Conservation (phyloP, 2,888 invertebrate species). For the Thereva nobilitata region DNA sequence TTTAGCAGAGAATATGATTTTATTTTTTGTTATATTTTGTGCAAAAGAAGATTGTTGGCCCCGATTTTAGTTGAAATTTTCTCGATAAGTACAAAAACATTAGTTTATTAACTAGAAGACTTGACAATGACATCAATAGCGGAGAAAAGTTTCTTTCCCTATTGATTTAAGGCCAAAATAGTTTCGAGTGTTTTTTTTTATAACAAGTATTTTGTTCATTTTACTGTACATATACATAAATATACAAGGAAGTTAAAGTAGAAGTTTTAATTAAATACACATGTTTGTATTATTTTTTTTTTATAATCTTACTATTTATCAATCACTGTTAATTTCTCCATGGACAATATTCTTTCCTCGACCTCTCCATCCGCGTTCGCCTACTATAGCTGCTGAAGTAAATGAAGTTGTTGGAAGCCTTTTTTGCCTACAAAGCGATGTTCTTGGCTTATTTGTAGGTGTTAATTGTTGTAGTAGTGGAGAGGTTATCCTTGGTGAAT, state of each 20-base stretch:
- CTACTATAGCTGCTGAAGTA: constrained; percentile 43
- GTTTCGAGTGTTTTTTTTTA: not conserved
- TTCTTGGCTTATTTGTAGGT: constrained; percentile 47
- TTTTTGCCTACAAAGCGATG: constrained; percentile 49
- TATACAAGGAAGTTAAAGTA: too few species aligned
- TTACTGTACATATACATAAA: too few species aligned
- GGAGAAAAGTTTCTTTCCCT: not conserved
- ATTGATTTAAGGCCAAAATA: constrained; percentile 15
- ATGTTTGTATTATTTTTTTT: constrained; percentile 13
- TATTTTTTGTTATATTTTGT: not conserved
- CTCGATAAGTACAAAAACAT: constrained; percentile 14
- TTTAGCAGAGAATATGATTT: too few species aligned
- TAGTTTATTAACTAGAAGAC: constrained; percentile 15
- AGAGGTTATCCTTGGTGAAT: constrained; percentile 69
- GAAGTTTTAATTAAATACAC: too few species aligned
- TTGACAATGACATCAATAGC: constrained; percentile 13
- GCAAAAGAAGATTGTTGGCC: constrained; percentile 20
- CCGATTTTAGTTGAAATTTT: constrained; percentile 17
- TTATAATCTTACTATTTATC: constrained; percentile 17
- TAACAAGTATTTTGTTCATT: too few species aligned
- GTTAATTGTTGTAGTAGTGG: constrained; percentile 57
- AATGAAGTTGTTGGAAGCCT: constrained; percentile 44
- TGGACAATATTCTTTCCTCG: constrained; percentile 48
- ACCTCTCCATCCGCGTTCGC: constrained; percentile 48
- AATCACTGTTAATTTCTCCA: constrained; percentile 50